Base-by-base conservation (phyloP, 2,888 invertebrate genomes). In the Ditula angustiorana region DNA sequence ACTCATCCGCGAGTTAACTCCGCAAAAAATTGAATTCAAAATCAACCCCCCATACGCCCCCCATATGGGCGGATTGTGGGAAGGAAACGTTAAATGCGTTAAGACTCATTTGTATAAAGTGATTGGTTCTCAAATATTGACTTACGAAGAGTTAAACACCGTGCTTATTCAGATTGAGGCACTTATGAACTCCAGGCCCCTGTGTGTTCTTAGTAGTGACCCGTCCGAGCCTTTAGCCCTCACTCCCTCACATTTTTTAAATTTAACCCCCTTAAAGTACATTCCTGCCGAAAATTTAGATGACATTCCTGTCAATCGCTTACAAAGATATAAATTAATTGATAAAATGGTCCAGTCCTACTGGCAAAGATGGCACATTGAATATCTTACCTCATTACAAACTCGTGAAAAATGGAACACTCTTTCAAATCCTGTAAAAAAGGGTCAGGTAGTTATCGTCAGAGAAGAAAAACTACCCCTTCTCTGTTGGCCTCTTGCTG, bases 21-120 rank as follows among this genome's bases (percentile, higher is more conserved):
- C 33, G 2, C 33, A n/a, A 35, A 26, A 21, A 16, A 53, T 35
- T 53, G 49, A 26, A 26, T 35, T 44, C 10, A 11, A 33, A 44
- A 19, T 63, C 26, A 44, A 30, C 16, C 52, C 24, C 13, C 41
- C 28, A 8, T 41, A n/a, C 26, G 24, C 23, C 1, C 23, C 23
- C 5, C 46, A 47, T 26, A 26, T 56, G 23, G 56, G 41, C 2
- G 56, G 44, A 16, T 13, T 56, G 10, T 44, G 41, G 24, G 56
- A 56, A 56, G 35, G 41, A 1, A 44, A 44, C 2, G 11, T 56
- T 16, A 56, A 56, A 26, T 56, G 13, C n/a, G 41, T 56, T 41
- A 56, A 56, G 16, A 28, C 26, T 11, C 41, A 55, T 37, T 37
- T 55, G n/a, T 5, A 55, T 13, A 35, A 41, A 41, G 16, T 19